phyloP scores from a whole-genome alignment of 2,113 vertebrate genomes.

The Prunella fulvescens region DNA sequence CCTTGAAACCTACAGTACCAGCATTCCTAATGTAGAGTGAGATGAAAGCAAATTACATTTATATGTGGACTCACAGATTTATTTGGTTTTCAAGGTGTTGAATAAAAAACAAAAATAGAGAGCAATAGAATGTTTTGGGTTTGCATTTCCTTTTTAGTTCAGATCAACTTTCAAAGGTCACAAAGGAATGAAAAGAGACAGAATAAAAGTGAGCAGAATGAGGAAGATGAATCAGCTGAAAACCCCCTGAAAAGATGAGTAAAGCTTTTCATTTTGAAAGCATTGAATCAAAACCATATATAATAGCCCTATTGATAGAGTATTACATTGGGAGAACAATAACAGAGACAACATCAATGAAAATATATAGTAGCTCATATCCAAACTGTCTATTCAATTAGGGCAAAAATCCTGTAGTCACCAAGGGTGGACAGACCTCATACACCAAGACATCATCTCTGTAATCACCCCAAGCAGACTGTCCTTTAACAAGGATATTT shows the following conservation, averaged over 20 bases:
- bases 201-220: background rate
- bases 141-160: background rate
- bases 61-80: background rate
- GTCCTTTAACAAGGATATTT: background rate
- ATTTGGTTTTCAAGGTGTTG: background rate
- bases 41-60: background rate
- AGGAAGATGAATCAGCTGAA: background rate
- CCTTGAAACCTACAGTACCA: background rate
- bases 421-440: background rate
- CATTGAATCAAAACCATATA: background rate
- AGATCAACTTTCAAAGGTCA: background rate
- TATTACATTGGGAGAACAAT: background rate
- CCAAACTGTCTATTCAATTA: background rate
- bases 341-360: background rate
- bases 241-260: background rate
- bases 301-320: background rate
- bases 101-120: background rate
- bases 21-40: background rate
- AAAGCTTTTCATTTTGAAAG: background rate
- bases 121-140: background rate
- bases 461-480: background rate
- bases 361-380: background rate
- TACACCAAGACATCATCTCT: background rate
- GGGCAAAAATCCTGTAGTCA: background rate
- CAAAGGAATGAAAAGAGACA: background rate